Evolutionary conservation across 2,113 vertebrate genomes (phyloP).

Genomic region (Fregetta grallaria): DNA sequence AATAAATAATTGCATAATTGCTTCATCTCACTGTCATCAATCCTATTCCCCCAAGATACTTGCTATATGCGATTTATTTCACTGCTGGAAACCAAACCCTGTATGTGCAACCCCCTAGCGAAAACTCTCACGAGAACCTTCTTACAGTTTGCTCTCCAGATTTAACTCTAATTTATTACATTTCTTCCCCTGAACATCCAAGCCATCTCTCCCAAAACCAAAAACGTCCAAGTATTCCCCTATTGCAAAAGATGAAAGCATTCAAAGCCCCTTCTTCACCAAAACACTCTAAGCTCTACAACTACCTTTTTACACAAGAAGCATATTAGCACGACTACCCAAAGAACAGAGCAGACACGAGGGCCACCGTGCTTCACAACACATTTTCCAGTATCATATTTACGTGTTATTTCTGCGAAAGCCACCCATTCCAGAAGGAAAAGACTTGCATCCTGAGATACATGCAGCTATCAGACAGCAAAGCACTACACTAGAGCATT

Average conservation of each 20-base stretch:
- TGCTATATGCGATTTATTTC: background rate
- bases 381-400: background rate
- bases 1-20: background rate
- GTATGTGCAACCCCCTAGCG: background rate
- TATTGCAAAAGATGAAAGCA: background rate
- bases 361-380: background rate
- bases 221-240: background rate
- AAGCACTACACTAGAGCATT: background rate
- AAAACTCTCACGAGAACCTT: background rate
- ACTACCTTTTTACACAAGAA: background rate
- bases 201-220: background rate
- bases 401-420: background rate
- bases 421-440: background rate
- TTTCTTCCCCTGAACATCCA: background rate
- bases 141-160: background rate
- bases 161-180: background rate
- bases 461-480: background rate
- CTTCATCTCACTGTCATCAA: background rate
- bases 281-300: background rate
- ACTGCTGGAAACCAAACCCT: background rate
- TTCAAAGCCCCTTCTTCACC: background rate
- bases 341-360: background rate
- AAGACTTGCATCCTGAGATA: background rate
- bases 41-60: background rate
- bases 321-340: accelerated